Evolutionary conservation across 2,113 vertebrate genomes (phyloP), one percentile per base, ranked within the genome.

Genomic region (Setophaga kirtlandii): DNA sequence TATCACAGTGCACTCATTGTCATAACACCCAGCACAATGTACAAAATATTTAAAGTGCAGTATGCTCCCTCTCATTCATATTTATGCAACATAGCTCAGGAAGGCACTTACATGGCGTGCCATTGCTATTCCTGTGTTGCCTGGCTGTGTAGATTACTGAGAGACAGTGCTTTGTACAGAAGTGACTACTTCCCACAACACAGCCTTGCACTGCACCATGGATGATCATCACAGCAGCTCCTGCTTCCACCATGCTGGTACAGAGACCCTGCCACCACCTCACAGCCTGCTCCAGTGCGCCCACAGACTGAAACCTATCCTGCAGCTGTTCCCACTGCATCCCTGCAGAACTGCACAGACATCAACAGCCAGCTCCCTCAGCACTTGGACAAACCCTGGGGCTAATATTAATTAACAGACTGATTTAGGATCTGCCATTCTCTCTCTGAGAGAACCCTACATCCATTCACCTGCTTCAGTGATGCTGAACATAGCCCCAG

Each of bases 1-100:
- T 87, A 89, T 78, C 71, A 76, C 89, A 41, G 35, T 70, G 59
- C 85, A 89, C 77, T 95, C 94, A 96, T 95, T 97, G 86, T 79
- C 75, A 50, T 74, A 94, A 94, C 64, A 95, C 0, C 13, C 35
- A 93, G 58, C 33, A 89, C 64, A 92, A 90, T 84, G 77, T 52
- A 90, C 84, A 82, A 85, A 95, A 88, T 88, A 91, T 81, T 91
- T 92, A 77, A 96, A 96, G 60, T 55, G 56, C 60, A 52, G 33
- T 56, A 33, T 83, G 68, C 44, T 92, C 53, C 37, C 13, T 87
- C 86, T 88, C 50, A 79, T 86, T 87, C 93, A 86, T 91, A 95
- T 96, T 97, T 94, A 97, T 94, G 81, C 64, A 70, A 27, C 53
- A 39, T 6, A 44, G 50, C 35, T 74, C 53, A 79, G 68, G 33